Evolutionary conservation across 2,797 vertebrate genomes (phyloP).

Genomic region (Erpetoichthys calabaricus): DNA sequence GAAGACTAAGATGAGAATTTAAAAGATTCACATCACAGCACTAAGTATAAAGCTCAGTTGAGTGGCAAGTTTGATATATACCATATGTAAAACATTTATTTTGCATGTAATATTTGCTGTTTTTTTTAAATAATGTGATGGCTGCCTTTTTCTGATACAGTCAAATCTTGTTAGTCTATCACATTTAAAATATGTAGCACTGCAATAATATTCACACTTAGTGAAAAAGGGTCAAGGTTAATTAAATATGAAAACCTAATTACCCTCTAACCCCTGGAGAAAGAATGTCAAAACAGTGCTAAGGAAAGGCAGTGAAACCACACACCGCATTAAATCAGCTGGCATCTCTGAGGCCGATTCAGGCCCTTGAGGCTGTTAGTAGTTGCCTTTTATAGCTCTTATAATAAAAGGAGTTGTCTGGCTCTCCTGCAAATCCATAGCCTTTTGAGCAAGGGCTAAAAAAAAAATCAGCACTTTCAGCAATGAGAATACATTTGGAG

Average conservation of each 20-base stretch:
- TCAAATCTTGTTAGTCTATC: too few relatives aligned
- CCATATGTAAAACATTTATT: too few relatives aligned
- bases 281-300: neutral
- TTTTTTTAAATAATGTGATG: too few relatives aligned
- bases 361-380: neutral
- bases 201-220: too few relatives aligned
- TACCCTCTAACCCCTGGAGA: neutral
- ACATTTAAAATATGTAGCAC: too few relatives aligned
- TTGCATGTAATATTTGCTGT: too few relatives aligned
- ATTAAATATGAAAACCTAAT: slow-evolving; percentile 1
- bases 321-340: neutral
- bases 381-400: slow-evolving; percentile 3
- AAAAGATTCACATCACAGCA: too few relatives aligned
- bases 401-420: slow-evolving; percentile 1
- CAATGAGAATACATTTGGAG: slow-evolving; percentile 2
- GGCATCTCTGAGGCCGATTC: slow-evolving; percentile 1
- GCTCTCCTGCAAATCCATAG: neutral
- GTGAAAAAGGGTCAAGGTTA: neutral
- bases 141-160: too few relatives aligned
- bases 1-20: too few relatives aligned
- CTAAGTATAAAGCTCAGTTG: too few relatives aligned
- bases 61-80: too few relatives aligned
- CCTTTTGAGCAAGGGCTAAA: too few relatives aligned
- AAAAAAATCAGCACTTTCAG: neutral
- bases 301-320: slow-evolving; percentile 1